Base-by-base conservation (phyloP, 2,888 invertebrate genomes). In the Metellina segmentata region DNA sequence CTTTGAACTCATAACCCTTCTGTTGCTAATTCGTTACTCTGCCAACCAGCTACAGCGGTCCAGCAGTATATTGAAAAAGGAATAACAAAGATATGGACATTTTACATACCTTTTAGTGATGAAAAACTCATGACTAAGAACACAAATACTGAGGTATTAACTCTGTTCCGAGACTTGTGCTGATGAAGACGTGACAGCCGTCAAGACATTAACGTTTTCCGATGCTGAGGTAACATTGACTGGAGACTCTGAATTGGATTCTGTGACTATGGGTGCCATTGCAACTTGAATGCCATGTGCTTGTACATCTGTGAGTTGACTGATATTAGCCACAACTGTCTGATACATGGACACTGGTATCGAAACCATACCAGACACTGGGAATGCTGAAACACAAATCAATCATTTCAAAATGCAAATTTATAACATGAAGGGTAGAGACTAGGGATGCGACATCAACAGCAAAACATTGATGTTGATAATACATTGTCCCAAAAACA, bases 281-380 rank as follows among this genome's bases (percentile, higher is more conserved):
- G 94, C 94, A 89, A 95, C 94, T 92, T 95, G 94, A 61, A 94
- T 93, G 20, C 93, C 93, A 74, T 93, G 93, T 48, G 89, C 93
- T 82, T 94, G 94, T 51, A 83, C 92, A 72, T 92, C 93, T 11
- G 88, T 93, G 69, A 94, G 90, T 74, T 94, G 93, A 34, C 94
- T 93, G 71, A 94, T 93, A 79, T 93, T 94, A n/a, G 98, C 98
- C 94, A 98, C 97, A 96, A 98, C 98, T 92, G 98, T 98, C 96
- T 99, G 98, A 96, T 99, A 99, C 97, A 99, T 98, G 93, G 98
- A 98, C 93, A 99, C 98, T 89, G 99, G 99, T 94, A 99, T 98
- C 88, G 98, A 98, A 95, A 99, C 98, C 96, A 99, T 98, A 93
- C 98, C 98, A 94, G 98, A 97, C 94, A 98, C 98, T 94, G 94